These are phyloP conservation scores for Lithodes maja DNA, from an alignment of 2,888 invertebrate genomes.

Conservation along the genomic window DNA sequence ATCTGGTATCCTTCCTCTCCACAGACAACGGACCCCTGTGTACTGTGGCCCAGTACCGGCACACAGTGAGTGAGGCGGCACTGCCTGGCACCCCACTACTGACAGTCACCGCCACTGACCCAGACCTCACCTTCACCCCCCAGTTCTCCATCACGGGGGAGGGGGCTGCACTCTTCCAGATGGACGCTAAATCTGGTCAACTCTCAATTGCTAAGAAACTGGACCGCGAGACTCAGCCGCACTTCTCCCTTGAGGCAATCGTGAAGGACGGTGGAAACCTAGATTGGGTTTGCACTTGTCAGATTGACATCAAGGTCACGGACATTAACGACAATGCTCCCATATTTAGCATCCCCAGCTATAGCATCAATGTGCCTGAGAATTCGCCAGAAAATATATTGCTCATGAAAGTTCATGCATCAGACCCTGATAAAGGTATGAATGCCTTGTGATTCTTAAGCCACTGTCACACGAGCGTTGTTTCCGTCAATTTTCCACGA, in stretches of 20 bases:
- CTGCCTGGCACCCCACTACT: constrained; percentile 57
- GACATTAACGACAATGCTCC: constrained; percentile 74
- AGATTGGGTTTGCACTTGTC: constrained; percentile 84
- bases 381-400: constrained; percentile 91
- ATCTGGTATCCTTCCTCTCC: background rate
- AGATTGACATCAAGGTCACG: constrained; percentile 74
- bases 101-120: constrained; percentile 85
- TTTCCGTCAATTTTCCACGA: no score
- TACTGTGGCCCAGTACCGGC: constrained; percentile 60
- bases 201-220: constrained; percentile 83
- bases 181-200: constrained; percentile 80
- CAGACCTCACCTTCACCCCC: constrained; percentile 80
- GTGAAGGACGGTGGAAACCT: constrained; percentile 80
- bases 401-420: constrained; percentile 90
- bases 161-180: constrained; percentile 76
- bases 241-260: constrained; percentile 82
- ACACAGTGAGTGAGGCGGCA: constrained; percentile 65
- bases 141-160: constrained; percentile 66
- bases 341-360: constrained; percentile 78
- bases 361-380: constrained; percentile 89
- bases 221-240: constrained; percentile 85
- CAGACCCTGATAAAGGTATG: constrained; percentile 85
- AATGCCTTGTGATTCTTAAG: background rate
- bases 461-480: no score
- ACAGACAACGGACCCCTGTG: constrained; percentile 70